Evolutionary conservation across 2,888 invertebrate genomes (phyloP), one percentile per base, ranked within the genome.

Genomic region (Crocallis elinguaria): DNA sequence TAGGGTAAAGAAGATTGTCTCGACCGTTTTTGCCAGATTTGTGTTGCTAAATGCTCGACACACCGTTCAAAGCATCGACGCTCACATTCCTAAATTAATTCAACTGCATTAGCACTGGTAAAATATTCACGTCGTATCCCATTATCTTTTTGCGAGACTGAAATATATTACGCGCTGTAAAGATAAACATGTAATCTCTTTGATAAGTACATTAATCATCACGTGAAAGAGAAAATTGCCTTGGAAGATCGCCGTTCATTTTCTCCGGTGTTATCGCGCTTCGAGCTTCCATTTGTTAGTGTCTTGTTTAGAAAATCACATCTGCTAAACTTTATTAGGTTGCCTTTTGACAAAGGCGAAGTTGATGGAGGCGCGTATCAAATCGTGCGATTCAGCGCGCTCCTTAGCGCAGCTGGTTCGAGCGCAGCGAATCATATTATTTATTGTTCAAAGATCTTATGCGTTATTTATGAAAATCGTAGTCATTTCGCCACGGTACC

Each of bases 351-450:
- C 85, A 88, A 87, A 87, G 77, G 77, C 77, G 63, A 77, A 73
- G 79, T 83, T 86, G 88, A 90, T 88, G 87, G 88, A 88, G 84
- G 88, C 86, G 88, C 90, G 89, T 89, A 87, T 85, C 91, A 83
- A 91, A 91, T 91, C 82, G 88, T 61, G 63, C 80, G 79, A 88
- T 88, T 87, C 83, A 82, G 71, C 72, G 71, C 77, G 85, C 86
- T 88, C 85, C 90, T 90, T 87, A 86, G 70, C 80, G 79, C 91
- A 91, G 88, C 91, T 90, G 91, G 86, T 84, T 82, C 71, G 77
- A 74, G 84, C 84, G 88, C 73, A 80, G 69, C 91, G 83, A 90
- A 90, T 91, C 77, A 77, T 83, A 84, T 79, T 84, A 87, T 88
- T 89, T 85, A 87, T 88, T 88, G 86, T 89, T 82, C 82, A 72